Evolutionary conservation across 1,140 invertebrate genomes (phyloP).

Genomic region (Drosophila yakuba): DNA sequence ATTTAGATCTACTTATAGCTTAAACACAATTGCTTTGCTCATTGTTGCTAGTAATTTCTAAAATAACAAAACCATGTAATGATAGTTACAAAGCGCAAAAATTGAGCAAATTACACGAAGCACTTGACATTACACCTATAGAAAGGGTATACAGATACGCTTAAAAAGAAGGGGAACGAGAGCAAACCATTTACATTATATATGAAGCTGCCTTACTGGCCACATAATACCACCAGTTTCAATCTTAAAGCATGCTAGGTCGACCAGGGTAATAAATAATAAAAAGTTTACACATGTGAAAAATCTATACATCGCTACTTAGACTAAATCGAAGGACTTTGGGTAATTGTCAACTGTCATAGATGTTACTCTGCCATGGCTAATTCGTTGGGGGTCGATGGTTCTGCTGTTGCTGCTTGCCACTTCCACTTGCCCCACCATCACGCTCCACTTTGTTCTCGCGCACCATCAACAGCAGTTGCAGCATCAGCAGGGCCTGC

Average conservation of each 20-base stretch:
- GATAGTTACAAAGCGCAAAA: conserved; percentile 72
- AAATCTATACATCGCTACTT: conserved; percentile 62
- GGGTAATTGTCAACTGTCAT: conserved; percentile 63
- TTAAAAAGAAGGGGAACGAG: conserved; percentile 35
- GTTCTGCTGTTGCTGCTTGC: conserved; percentile 54
- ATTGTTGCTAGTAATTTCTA: conserved; percentile 47
- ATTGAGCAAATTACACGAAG: conserved; percentile 80
- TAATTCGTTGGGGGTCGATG: conserved; percentile 68
- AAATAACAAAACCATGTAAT: conserved; percentile 45
- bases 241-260: conserved; percentile 24
- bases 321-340: conserved; percentile 52
- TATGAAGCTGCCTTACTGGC: conserved; percentile 35
- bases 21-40: conserved; percentile 76
- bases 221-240: conserved; percentile 37
- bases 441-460: conserved; percentile 77
- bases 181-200: conserved; percentile 69
- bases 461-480: conserved; percentile 87
- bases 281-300: conserved; percentile 49
- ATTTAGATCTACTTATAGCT: conserved; percentile 74
- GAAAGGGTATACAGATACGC: conserved; percentile 27
- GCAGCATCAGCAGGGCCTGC: conserved; percentile 89
- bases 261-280: conserved; percentile 34
- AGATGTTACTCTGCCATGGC: conserved; percentile 23
- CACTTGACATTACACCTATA: conserved; percentile 63
- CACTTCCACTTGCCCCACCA: conserved; percentile 9